Evolutionary conservation across 2,113 vertebrate genomes (phyloP).

Genomic region (Petrocephalus zakoni): DNA sequence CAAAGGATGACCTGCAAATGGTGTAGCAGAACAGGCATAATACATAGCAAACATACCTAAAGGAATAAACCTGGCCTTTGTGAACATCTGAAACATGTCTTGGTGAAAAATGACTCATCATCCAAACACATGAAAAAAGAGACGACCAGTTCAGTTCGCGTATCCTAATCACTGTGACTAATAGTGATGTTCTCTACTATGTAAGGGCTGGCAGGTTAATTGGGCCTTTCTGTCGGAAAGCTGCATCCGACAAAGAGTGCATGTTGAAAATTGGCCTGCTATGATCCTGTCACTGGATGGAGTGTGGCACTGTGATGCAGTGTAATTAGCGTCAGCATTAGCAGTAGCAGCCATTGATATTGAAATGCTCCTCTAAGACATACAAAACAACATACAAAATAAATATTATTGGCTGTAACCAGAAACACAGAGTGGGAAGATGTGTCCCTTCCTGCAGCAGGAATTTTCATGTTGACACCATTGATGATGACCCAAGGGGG

Average conservation of each 20-base stretch:
- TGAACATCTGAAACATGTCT: neutral
- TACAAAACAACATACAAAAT: neutral
- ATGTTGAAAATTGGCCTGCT: slow-evolving; percentile 50
- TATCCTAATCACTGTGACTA: neutral
- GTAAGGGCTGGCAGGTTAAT: slow-evolving; percentile 40
- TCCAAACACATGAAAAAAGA: neutral
- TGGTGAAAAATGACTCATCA: neutral
- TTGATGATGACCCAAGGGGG: neutral
- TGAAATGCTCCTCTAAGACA: slow-evolving; percentile 39
- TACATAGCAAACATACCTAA: neutral
- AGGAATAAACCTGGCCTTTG: neutral
- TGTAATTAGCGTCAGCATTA: slow-evolving; percentile 57
- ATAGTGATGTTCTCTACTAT: neutral
- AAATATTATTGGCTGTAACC: neutral
- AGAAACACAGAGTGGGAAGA: neutral
- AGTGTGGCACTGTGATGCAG: slow-evolving; percentile 51
- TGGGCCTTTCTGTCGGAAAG: slow-evolving; percentile 43
- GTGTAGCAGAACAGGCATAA: neutral
- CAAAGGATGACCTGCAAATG: neutral
- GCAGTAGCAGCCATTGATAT: slow-evolving; percentile 46
- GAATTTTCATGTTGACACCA: neutral
- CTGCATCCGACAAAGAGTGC: slow-evolving; percentile 46
- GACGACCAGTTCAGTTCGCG: neutral
- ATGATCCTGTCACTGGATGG: slow-evolving; percentile 45
- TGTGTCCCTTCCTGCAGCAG: neutral